These are phyloP conservation scores for Psettodes erumei DNA, from an alignment of 2,113 vertebrate genomes.

Conservation along the genomic window DNA sequence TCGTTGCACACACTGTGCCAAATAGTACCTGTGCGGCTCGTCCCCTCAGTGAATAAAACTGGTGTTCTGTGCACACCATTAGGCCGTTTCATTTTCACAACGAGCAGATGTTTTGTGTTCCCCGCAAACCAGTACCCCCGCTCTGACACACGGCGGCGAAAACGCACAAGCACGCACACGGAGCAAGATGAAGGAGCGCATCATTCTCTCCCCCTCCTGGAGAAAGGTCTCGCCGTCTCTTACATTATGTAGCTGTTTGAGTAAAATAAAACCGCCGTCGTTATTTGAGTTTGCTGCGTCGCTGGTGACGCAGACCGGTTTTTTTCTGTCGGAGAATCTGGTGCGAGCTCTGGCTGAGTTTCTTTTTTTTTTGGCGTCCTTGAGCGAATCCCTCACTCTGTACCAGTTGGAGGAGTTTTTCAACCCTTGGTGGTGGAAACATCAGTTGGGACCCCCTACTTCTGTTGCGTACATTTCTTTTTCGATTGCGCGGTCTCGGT, in stretches of 20 bases:
- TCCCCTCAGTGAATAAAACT: conserved; percentile 65
- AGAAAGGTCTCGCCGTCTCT: conserved; percentile 58
- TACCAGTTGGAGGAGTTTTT: no score
- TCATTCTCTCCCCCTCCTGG: conserved; percentile 38
- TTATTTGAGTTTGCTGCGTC: conserved; percentile 59
- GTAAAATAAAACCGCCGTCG: conserved; percentile 44
- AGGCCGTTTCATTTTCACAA: conserved; percentile 74
- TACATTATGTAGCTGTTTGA: conserved; percentile 59
- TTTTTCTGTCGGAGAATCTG: conserved; percentile 22
- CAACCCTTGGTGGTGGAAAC: not conserved
- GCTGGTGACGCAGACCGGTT: conserved; percentile 20
- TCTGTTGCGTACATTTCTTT: not conserved
- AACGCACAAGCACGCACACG: conserved; percentile 44
- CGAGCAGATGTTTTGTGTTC: conserved; percentile 72
- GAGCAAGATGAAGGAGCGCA: conserved; percentile 60
- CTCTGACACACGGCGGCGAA: conserved; percentile 37
- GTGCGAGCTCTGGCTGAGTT: conserved; percentile 31
- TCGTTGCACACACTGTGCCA: conserved; percentile 58
- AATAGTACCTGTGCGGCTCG: conserved; percentile 70
- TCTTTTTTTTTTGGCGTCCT: conserved; percentile 38
- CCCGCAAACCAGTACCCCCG: conserved; percentile 49
- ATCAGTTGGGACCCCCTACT: not conserved
- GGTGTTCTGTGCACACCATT: conserved; percentile 68
- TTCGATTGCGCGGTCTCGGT: not conserved
- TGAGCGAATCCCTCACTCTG: conserved; percentile 30